Base-by-base conservation (phyloP, 2,797 vertebrate species). In the Phalloptychus januarius region DNA sequence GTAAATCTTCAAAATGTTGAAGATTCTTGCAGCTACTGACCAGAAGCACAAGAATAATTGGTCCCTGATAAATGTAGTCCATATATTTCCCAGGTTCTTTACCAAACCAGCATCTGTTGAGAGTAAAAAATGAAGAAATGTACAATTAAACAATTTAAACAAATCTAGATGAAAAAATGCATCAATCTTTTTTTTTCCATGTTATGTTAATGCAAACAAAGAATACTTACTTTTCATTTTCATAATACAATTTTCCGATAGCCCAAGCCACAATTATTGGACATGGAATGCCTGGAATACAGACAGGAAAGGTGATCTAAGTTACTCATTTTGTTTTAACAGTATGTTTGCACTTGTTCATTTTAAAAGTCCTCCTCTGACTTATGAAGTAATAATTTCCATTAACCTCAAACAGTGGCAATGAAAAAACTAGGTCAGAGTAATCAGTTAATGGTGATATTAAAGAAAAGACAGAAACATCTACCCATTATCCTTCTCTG, bases 11-110 rank as follows among this genome's bases (percentile, higher is more conserved):
- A 54, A 12, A 7, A 18, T 52, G 7, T 31, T 74, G n/a, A 58
- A 38, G 42, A 31, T 69, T 25, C 79, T 25, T 72, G 28, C 44
- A 69, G 52, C 46, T 45, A 83, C 97, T 95, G 92, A 99, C 98
- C 95, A 99, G 90, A 70, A 99, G 96, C 80, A 99, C 98, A 7
- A 99, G 96, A 88, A 99, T 99, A 79, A 99, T 97, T 33, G 98
- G 98, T 44, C 98, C 98, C 93, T 99, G 98, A 85, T 99, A 99
- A 88, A 99, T 98, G 88, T 98, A 99, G 94, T 99, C 98, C 31
- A 99, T 96, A 0, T 98, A 97, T 90, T 99, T 98, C 0, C 97
- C 98, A 0, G 98, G 97, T 75, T 97, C 97, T 93, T 98, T 98
- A 82, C 98, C 98, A 94, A 99, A 99, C 98, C 98, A 99, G 93